phyloP scores from a whole-genome alignment of 2,888 invertebrate genomes.

The Drosophila meridiana region DNA sequence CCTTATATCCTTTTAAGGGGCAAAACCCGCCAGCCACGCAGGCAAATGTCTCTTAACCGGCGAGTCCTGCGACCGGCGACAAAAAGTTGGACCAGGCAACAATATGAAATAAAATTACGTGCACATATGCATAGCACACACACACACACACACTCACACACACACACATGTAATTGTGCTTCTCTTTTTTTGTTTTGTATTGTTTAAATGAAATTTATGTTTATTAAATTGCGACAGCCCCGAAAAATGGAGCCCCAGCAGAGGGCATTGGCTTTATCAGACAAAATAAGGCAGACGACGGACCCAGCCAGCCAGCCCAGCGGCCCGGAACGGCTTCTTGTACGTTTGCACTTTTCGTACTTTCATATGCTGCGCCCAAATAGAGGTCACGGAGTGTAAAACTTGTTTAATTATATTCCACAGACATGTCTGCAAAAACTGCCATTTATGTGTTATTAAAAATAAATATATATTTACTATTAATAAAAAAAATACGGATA shows the following conservation, averaged over 20 bases:
- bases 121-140: slow-evolving; percentile 45
- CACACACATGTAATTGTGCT: slow-evolving; percentile 33
- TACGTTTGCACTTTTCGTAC: neutral
- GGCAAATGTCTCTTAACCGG: slow-evolving; percentile 50
- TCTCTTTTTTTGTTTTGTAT: slow-evolving; percentile 47
- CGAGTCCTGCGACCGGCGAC: slow-evolving; percentile 42
- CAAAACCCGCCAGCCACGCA: slow-evolving; percentile 14
- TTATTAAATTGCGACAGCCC: slow-evolving; percentile 70
- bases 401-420: neutral
- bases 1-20: slow-evolving; percentile 64
- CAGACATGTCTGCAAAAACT: slow-evolving; percentile 4
- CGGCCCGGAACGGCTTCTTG: slow-evolving; percentile 8
- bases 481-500: neutral
- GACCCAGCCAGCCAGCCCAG: slow-evolving; percentile 11
- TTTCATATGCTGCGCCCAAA: slow-evolving; percentile 17
- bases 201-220: slow-evolving; percentile 72
- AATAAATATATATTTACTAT: neutral
- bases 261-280: slow-evolving; percentile 54
- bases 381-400: neutral
- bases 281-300: slow-evolving; percentile 12
- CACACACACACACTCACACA: slow-evolving; percentile 10
- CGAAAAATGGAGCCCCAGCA: slow-evolving; percentile 40
- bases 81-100: slow-evolving; percentile 53
- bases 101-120: slow-evolving; percentile 66
- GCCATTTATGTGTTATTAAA: neutral